A percentile compares a stretch with the other conserved stretches of the same genome.
Evolutionary conservation across 2,797 vertebrate genomes (phyloP).

Genomic region (Remorina albescens): DNA sequence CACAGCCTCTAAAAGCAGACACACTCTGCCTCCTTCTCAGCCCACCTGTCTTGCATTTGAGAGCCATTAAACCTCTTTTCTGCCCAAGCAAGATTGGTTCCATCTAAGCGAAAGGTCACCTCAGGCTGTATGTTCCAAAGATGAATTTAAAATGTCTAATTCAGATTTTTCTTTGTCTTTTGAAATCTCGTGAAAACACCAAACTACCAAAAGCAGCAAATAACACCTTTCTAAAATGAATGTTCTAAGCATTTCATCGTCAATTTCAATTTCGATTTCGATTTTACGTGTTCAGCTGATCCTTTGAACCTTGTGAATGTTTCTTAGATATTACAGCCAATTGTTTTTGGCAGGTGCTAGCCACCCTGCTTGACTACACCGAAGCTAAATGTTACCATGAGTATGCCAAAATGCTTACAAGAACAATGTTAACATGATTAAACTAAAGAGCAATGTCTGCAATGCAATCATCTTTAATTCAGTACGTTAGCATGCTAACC

Average conservation of each 20-base stretch:
- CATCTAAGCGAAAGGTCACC: conserved; percentile 52
- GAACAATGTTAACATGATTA: background rate
- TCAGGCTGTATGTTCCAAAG: conserved; percentile 38
- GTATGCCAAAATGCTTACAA: background rate
- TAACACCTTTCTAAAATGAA: conserved; percentile 17
- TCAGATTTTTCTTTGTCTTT: conserved; percentile 23
- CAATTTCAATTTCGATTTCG: background rate
- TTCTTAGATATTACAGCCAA: background rate
- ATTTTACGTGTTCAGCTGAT: background rate
- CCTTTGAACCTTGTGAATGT: background rate
- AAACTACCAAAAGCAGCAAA: conserved; percentile 8
- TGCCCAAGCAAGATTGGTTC: conserved; percentile 50
- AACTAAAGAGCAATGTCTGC: background rate
- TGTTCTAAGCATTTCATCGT: background rate
- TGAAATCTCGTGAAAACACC: conserved; percentile 15
- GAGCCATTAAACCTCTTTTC: conserved; percentile 68
- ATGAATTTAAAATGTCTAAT: conserved; percentile 42
- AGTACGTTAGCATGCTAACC: too few relatives aligned
- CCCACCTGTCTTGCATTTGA: conserved; percentile 57
- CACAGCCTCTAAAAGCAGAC: conserved; percentile 71
- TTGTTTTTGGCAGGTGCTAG: background rate
- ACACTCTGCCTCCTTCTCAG: conserved; percentile 64
- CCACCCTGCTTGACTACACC: background rate
- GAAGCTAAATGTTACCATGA: background rate
- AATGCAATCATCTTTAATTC: background rate